Base-by-base conservation (phyloP, 2,888 invertebrate genomes). In the Ganaspis brasiliensis region DNA sequence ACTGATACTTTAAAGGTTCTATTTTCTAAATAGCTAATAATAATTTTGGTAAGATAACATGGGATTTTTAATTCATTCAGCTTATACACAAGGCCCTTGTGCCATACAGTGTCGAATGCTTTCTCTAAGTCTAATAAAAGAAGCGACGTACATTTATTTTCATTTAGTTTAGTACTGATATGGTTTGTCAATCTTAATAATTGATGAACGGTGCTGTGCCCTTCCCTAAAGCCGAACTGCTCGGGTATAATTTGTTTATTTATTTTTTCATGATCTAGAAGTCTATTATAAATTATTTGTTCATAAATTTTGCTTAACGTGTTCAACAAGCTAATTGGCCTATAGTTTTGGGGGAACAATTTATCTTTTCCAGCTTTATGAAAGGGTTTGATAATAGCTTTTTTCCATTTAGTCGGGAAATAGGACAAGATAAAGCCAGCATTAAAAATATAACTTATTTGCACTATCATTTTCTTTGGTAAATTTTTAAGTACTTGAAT, bases 401-500 rank as follows among this genome's bases (percentile, higher is more conserved):
- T 49, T 74, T 81, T 81, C 76, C 81, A 81, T 2, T 35, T 8
- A 12, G 14, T 3, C 8, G 74, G 76, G 24, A 79, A 79, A 40
- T 77, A 72, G 1, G 75, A 57, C 3, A 72, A 40, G 37, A 56
- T 73, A 1, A 80, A 24, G 2, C 19, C 55, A 10, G 72, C 76
- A 37, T 80, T 80, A 14, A 74, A 63, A 10, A 80, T 76, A 52
- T 80, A 67, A 37, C 59, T 77, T 6, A 81, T 2, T 55, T 63
- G 74, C 0, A 77, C 73, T 56, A 77, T 37, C 10, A 57, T 49
- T 72, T 81, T 79, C 35, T 57, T 77, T 0, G 67, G 19, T 40
- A 79, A 31, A 56, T 77, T 77, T 74, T 81, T 79, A 1, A 81
- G 71, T 2, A 81, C 40, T 1, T 77, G 79, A 56, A 79, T 79